These are phyloP conservation scores for Polydrusus pterygomalis DNA, from an alignment of 2,888 invertebrate species.

Conservation along the genomic window DNA sequence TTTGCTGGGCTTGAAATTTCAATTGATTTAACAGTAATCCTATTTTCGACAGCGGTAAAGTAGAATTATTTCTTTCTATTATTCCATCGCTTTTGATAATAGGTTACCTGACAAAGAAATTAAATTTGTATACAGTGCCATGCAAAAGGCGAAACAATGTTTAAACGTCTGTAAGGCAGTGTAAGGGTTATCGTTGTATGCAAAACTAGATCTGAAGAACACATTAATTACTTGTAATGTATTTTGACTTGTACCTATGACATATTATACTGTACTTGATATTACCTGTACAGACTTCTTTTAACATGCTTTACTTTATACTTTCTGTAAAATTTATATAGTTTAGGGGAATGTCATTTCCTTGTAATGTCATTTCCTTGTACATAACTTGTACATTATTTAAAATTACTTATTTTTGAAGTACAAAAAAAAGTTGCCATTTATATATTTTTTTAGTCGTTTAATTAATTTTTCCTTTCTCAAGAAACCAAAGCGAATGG, in stretches of 20 bases:
- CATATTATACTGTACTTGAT: background rate
- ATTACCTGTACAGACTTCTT: background rate
- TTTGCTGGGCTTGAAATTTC: background rate
- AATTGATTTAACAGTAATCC: too few species aligned
- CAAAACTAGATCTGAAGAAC: background rate
- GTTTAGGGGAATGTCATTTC: too few species aligned
- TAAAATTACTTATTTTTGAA: conserved; percentile 26
- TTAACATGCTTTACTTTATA: background rate
- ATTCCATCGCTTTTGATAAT: too few species aligned
- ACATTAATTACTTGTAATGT: background rate
- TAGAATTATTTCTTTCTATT: too few species aligned
- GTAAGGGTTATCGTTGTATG: background rate
- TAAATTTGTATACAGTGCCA: too few species aligned
- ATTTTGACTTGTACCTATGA: background rate
- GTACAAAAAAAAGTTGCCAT: conserved; percentile 33
- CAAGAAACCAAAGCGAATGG: conserved; percentile 32
- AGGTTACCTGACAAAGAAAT: too few species aligned
- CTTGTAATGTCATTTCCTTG: too few species aligned
- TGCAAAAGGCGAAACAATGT: background rate
- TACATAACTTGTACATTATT: conserved; percentile 17
- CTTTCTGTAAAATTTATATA: conserved; percentile 9
- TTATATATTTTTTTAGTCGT: conserved; percentile 12
- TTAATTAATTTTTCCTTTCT: background rate
- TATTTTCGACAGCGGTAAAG: too few species aligned
- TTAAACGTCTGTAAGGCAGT: background rate